phyloP scores from a whole-genome alignment of 2,797 vertebrate genomes.

The Crocidura indochinensis region DNA sequence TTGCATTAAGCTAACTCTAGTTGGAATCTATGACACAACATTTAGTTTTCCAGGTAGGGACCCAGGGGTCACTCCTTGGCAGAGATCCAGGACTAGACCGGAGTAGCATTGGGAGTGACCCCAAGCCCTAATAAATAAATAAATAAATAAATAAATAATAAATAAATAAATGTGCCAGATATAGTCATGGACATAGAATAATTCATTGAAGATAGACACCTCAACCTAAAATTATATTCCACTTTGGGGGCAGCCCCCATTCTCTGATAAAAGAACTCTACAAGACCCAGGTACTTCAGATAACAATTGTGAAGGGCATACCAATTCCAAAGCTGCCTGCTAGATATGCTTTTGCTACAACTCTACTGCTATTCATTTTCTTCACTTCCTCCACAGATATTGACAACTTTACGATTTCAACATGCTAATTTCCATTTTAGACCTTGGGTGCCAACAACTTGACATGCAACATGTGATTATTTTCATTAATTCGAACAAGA shows the following conservation, averaged over 20 bases:
- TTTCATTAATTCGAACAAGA: slow-evolving; percentile 16
- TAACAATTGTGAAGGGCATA: neutral
- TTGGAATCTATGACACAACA: too few relatives aligned
- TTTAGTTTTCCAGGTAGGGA: too few relatives aligned
- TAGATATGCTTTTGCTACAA: neutral
- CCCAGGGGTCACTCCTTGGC: too few relatives aligned
- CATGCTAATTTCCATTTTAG: neutral
- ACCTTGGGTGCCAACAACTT: neutral
- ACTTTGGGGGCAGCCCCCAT: neutral
- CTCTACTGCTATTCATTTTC: neutral
- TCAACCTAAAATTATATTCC: neutral
- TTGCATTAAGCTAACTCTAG: too few relatives aligned
- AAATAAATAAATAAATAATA: neutral
- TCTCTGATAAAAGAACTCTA: neutral
- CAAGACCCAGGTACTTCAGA: neutral
- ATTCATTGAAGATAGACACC: neutral
- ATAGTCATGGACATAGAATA: neutral
- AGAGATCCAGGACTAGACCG: too few relatives aligned
- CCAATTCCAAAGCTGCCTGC: neutral
- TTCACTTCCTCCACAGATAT: neutral
- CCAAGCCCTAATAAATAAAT: too few relatives aligned
- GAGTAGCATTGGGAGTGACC: too few relatives aligned
- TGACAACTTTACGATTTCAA: neutral
- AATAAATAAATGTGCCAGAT: neutral
- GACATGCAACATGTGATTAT: neutral